Base-by-base conservation (phyloP, 2,797 vertebrate genomes). In the Tachyglossus aculeatus region DNA sequence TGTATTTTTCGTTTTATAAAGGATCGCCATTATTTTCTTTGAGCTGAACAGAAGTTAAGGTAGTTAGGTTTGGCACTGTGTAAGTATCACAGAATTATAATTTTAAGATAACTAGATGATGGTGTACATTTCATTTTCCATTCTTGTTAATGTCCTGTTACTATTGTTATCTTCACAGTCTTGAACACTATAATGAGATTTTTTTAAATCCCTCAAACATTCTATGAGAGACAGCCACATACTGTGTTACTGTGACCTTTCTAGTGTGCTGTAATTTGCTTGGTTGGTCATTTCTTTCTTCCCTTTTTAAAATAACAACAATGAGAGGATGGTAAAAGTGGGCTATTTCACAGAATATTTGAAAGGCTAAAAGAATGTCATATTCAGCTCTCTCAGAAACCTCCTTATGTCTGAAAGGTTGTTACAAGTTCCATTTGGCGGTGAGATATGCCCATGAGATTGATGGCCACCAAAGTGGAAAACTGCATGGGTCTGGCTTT, bases 221-320 rank as follows among this genome's bases (percentile, higher is more conserved):
- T 37, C 16, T 13, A 5, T n/a, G 18, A 27, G 50, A 54, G 62
- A 61, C 72, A 60, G 55, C 5, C 1, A 13, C 6, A 2, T 5
- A 50, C 9, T 5, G 56, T 56, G 59, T 5, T 39, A 44, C 43
- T 34, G 54, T 59, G 74, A 72, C 65, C 67, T 73, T 71, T 54
- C 18, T 51, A 12, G 50, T 4, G 0, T 0, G 0, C 9, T 0
- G 0, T 12, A 11, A 40, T 61, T 43, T 38, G 48, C 16, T 13
- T 0, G 3, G 7, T 16, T 18, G 24, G 39, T 5, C 65, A 1
- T 34, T 40, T 52, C 36, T 16, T 25, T 2, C 51, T 37, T 21
- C 47, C 5, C 31, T 21, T 60, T 41, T 51, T 33, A 39, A n/a
- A 52, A 21, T 27, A 53, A 48, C 41, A 31, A 29, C 51, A 10